Evolutionary conservation across 2,113 vertebrate genomes (phyloP).

Genomic region (Nothoprocta perdicaria): DNA sequence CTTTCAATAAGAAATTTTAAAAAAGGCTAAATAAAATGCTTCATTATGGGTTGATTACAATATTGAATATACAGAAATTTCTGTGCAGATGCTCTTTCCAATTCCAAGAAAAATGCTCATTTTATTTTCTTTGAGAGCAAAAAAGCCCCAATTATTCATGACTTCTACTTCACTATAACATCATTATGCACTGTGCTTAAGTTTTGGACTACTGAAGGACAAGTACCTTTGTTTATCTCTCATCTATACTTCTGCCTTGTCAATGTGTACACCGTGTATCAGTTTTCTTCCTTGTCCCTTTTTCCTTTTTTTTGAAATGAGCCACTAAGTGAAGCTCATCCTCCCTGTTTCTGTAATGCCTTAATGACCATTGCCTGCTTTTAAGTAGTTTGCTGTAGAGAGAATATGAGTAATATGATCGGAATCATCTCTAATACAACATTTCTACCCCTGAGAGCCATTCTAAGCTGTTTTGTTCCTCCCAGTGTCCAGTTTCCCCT

Average conservation of each 20-base stretch:
- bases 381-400: conserved; percentile 41
- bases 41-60: background rate
- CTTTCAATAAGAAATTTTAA: background rate
- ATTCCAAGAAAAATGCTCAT: background rate
- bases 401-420: conserved; percentile 49
- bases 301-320: background rate
- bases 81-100: background rate
- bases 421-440: conserved; percentile 23
- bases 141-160: background rate
- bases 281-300: background rate
- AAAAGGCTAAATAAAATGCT: background rate
- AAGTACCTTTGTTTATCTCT: background rate
- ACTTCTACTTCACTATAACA: background rate
- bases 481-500: background rate
- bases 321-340: background rate
- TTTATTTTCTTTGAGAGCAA: background rate
- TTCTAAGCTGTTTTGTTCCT: background rate
- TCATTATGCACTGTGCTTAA: background rate
- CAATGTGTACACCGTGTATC: rapidly evolving
- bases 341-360: conserved; percentile 24
- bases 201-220: background rate
- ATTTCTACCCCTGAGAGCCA: background rate
- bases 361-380: conserved; percentile 40
- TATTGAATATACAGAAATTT: background rate
- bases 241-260: background rate